These are phyloP conservation scores for Apamea monoglypha DNA, from an alignment of 2,888 invertebrate genomes.

Conservation along the genomic window DNA sequence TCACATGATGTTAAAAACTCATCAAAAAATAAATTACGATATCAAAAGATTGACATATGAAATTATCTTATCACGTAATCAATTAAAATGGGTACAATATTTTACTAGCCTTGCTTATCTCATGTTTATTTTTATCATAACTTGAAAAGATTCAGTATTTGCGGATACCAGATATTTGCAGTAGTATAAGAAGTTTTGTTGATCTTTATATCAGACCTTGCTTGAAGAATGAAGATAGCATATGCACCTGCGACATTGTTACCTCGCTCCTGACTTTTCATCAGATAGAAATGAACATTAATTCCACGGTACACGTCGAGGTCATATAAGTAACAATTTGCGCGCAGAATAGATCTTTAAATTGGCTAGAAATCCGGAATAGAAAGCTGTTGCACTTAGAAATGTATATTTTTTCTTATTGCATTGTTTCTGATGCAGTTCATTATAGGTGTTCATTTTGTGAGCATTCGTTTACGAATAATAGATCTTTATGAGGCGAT, in stretches of 20 bases:
- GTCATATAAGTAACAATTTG: slow-evolving; percentile 59
- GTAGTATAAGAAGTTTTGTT: not conserved
- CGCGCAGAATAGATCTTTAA: slow-evolving; percentile 50
- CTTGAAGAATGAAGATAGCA: slow-evolving; percentile 25
- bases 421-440: slow-evolving; percentile 49
- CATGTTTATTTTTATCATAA: slow-evolving; percentile 24
- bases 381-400: slow-evolving; percentile 59
- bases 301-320: slow-evolving; percentile 56
- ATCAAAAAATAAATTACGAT: not conserved
- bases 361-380: slow-evolving; percentile 57
- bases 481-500: slow-evolving; percentile 20
- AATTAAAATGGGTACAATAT: slow-evolving; percentile 23
- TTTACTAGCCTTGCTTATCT: slow-evolving; percentile 21
- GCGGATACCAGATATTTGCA: slow-evolving; percentile 12
- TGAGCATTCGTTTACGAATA: slow-evolving; percentile 23
- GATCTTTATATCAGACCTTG: slow-evolving; percentile 17
- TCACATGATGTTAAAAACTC: slow-evolving; percentile 6
- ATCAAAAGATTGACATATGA: not conserved
- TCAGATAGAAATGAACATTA: slow-evolving; percentile 47
- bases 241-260: slow-evolving; percentile 25
- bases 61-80: slow-evolving; percentile 25
- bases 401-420: slow-evolving; percentile 41
- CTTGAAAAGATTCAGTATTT: slow-evolving; percentile 14
- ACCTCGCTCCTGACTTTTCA: slow-evolving; percentile 39
- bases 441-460: slow-evolving; percentile 18